Base-by-base conservation (phyloP, 53 echinoderm and acorn worm species). In the Echinometra lucunter region DNA sequence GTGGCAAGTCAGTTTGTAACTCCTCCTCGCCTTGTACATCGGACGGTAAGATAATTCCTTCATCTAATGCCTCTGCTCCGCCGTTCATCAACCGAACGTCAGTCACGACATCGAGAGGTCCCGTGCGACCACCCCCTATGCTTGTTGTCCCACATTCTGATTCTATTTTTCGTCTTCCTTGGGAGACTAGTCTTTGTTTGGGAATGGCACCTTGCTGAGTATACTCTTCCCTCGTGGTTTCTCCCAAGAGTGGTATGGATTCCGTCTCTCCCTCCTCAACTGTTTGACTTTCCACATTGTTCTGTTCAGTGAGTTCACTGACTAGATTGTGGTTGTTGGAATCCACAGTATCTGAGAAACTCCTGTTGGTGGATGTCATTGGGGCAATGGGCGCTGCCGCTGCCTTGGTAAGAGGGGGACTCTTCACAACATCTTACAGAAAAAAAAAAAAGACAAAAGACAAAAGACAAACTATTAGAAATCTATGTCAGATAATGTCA, bases 171-270 rank as follows among this genome's bases (percentile, higher is more conserved):
- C 96, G 92, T 37, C 94, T 96, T 88, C 66, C 95, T 75, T 91
- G 97, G 58, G 85, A 92, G 27, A 94, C 94, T 3, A 96, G 80
- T 92, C 92, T 96, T 88, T 96, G 97, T 92, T 99, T 99, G 19
- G 99, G 99, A 42, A 99, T 97, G 66, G 99, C 99, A 90, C 99
- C 99, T 89, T 99, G 98, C 37, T 95, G 95, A 13, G 95, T 93
- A 94, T 97, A 97, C 88, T 97, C 95, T 88, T 97, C 97, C 94
- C 95, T 97, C 89, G 92, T 92, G 89, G 45, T 72, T 16, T 49
- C 72, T 17, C 74, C 92, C 37, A 72, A 56, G 28, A 81, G 89
- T 2, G 89, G 89, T 45, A 72, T 70, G 67, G 58, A 38, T 5
- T 75, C 96, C 16, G 81, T 80, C 85, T 90, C 91, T 28, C 91